phyloP scores from a whole-genome alignment of 2,888 invertebrate genomes.

The Drosophila siamana region DNA sequence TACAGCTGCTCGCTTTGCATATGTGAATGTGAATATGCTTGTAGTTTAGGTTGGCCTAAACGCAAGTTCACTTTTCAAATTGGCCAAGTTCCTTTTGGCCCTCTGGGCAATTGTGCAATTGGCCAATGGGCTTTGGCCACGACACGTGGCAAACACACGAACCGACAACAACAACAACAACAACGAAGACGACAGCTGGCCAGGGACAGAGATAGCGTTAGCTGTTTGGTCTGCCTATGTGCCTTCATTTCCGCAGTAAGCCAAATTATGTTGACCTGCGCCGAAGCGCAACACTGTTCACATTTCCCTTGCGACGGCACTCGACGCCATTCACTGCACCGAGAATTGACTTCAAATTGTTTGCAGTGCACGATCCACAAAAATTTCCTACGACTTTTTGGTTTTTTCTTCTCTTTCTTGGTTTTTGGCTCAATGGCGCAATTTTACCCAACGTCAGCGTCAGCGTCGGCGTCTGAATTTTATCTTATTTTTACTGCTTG shows the following conservation, averaged over 20 bases:
- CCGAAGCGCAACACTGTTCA: conserved; percentile 55
- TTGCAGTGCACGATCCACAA: conserved; percentile 44
- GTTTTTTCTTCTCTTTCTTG: conserved; percentile 4
- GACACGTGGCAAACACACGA: conserved; percentile 80
- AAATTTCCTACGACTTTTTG: conserved; percentile 40
- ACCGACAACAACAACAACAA: conserved; percentile 34
- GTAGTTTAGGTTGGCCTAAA: conserved; percentile 50
- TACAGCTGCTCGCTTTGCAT: conserved; percentile 75
- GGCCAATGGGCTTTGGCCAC: conserved; percentile 57
- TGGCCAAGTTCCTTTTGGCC: conserved; percentile 11
- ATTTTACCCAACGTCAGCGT: conserved; percentile 61
- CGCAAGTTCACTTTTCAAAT: conserved; percentile 74
- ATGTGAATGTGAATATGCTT: not conserved
- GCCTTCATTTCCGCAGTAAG: conserved; percentile 62
- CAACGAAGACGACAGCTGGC: conserved; percentile 68
- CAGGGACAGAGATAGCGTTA: conserved; percentile 48
- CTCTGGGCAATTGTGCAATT: conserved; percentile 51
- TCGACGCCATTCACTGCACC: not conserved
- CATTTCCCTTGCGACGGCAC: conserved; percentile 14
- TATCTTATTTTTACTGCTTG: conserved; percentile 76
- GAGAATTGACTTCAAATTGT: not conserved
- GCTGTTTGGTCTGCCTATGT: conserved; percentile 24
- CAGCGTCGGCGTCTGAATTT: conserved; percentile 60
- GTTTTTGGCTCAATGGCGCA: conserved; percentile 66
- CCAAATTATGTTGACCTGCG: conserved; percentile 77